Base-by-base conservation (phyloP, 1,140 invertebrate species). In the Drosophila arawakana region DNA sequence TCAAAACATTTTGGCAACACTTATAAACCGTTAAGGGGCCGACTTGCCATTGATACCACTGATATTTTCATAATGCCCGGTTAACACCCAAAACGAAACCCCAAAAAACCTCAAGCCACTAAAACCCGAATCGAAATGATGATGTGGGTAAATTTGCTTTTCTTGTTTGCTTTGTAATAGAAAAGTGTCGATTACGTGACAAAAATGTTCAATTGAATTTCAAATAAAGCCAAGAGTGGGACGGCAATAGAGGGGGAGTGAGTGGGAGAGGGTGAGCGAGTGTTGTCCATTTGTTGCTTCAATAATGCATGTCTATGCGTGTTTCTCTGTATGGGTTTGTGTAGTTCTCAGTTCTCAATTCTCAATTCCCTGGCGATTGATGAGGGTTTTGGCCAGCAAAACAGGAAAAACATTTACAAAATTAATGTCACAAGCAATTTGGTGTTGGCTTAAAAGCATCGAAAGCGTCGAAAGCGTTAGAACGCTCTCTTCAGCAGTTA, bases 171-270 rank as follows among this genome's bases (percentile, higher is more conserved):
- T 78, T 88, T 80, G 71, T 82, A 88, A 88, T 80, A 89, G 77
- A 88, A 88, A 83, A 88, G 84, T 89, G 83, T 78, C 84, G 85
- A 89, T 90, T 89, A 84, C 84, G 85, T 89, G 85, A 89, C 80
- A 89, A 76, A 89, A 89, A 90, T 89, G 81, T 79, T 81, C 85
- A 89, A 89, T 90, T 89, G 78, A 90, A 90, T 89, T 84, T 81
- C 83, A 89, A 73, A 80, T 88, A 89, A 83, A 80, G 82, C 43
- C 52, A 52, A 7, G 35, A 50, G 15, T 5, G 47, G 9, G 35
- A 18, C 6, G 5, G 25, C 3, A 30, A 30, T 50, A 59, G 63
- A 7, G 35, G 0, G 58, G 37, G 30, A 60, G 35, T 8, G 35
- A n/a, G 21, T 9, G 6, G 15, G n/a, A 39, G 52, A 15, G 54